Evolutionary conservation across 2,797 vertebrate species (phyloP).

Genomic region (Capromys pilorides): DNA sequence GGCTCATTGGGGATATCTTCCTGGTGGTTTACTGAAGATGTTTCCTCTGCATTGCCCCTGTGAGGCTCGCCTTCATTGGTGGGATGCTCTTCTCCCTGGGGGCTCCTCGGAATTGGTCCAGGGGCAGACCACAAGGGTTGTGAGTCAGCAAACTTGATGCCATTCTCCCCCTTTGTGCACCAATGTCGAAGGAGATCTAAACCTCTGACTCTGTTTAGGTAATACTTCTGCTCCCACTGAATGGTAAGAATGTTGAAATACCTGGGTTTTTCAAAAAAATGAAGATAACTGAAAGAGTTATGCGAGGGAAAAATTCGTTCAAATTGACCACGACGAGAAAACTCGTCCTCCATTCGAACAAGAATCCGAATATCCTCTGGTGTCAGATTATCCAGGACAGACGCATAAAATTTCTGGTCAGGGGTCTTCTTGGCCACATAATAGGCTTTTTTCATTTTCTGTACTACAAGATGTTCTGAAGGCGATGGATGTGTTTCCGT

Average conservation of each 20-base stretch:
- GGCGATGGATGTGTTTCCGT: slow-evolving; percentile 83
- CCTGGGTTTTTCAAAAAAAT: slow-evolving; percentile 93
- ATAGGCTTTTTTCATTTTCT: slow-evolving; percentile 94
- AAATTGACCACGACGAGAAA: slow-evolving; percentile 91
- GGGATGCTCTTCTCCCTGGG: slow-evolving; percentile 69
- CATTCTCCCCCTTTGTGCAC: slow-evolving; percentile 86
- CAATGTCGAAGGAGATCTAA: slow-evolving; percentile 88
- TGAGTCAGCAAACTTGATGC: no score
- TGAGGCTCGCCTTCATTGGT: slow-evolving; percentile 79
- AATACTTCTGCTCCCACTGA: slow-evolving; percentile 95
- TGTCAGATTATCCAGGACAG: slow-evolving; percentile 93
- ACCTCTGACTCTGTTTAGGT: slow-evolving; percentile 88
- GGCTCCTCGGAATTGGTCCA: slow-evolving; percentile 74
- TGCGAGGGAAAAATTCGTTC: slow-evolving; percentile 93
- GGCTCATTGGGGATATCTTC: background rate
- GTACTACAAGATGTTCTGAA: slow-evolving; percentile 88
- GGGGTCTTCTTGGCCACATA: slow-evolving; percentile 83
- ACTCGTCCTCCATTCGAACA: slow-evolving; percentile 93
- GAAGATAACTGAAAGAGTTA: slow-evolving; percentile 92
- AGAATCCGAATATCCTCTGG: slow-evolving; percentile 92
- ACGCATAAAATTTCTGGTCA: slow-evolving; percentile 88
- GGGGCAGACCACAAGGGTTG: slow-evolving; percentile 84
- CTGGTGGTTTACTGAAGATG: background rate
- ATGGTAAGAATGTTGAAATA: slow-evolving; percentile 96
- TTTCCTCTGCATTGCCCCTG: slow-evolving; percentile 32